Evolutionary conservation across 2,888 invertebrate genomes (phyloP).

Genomic region (Epicampocera succincta): DNA sequence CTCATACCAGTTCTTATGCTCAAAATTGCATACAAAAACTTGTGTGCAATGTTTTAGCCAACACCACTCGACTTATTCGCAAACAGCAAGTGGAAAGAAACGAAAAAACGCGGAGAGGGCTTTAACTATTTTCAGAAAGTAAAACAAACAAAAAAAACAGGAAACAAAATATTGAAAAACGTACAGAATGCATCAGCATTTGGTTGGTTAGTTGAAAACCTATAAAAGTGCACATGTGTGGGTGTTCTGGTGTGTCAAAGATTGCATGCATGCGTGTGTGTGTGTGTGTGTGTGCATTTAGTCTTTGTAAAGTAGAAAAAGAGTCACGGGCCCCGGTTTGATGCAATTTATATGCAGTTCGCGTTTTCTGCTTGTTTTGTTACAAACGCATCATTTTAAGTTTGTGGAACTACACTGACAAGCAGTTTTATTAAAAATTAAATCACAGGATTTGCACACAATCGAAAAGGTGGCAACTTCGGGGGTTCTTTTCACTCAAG

Average conservation of each 20-base stretch:
- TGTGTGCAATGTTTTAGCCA: constrained; percentile 44
- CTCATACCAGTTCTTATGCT: constrained; percentile 50
- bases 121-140: constrained; percentile 57
- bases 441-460: too few relatives aligned
- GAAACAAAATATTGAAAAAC: constrained; percentile 29
- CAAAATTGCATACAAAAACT: constrained; percentile 52
- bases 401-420: constrained; percentile 43
- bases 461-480: too few relatives aligned
- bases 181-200: constrained; percentile 64
- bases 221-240: constrained; percentile 16
- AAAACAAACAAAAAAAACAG: constrained; percentile 1
- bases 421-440: not conserved
- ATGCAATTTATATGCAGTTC: constrained; percentile 79
- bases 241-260: constrained; percentile 23
- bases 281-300: constrained; percentile 30
- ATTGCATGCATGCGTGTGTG: not conserved
- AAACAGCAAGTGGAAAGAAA: constrained; percentile 23
- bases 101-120: constrained; percentile 29
- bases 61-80: constrained; percentile 34
- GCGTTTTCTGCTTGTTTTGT: constrained; percentile 44
- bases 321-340: constrained; percentile 71
- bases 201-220: constrained; percentile 65
- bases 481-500: too few relatives aligned
- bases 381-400: constrained; percentile 47
- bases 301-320: constrained; percentile 34